A percentile compares a stretch with the other conserved stretches of the same genome.
These are phyloP conservation scores for Furcifer pardalis DNA, from an alignment of 2,797 vertebrate genomes.

Conservation along the genomic window DNA sequence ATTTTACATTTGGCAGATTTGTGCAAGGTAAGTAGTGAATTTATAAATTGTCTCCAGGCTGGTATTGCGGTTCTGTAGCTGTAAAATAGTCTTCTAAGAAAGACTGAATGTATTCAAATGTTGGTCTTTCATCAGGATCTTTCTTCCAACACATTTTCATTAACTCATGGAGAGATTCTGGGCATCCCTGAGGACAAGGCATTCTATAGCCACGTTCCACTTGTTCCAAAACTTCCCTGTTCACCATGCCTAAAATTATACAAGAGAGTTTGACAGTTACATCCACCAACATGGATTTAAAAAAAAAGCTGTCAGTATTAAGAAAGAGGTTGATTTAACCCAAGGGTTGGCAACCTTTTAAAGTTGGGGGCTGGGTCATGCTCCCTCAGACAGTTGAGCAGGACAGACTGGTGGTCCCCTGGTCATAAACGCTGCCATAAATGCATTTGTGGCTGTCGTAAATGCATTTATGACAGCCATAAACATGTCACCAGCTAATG, in stretches of 20 bases:
- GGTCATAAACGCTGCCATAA: too few relatives aligned
- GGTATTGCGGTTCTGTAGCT: slow-evolving; percentile 96
- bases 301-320: too few relatives aligned
- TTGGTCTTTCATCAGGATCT: slow-evolving; percentile 94
- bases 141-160: slow-evolving; percentile 98
- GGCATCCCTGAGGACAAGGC: slow-evolving; percentile 94
- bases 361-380: too few relatives aligned
- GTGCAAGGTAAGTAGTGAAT: slow-evolving; percentile 70
- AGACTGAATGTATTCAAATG: slow-evolving; percentile 95
- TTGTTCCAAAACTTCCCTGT: slow-evolving; percentile 94
- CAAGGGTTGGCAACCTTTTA: too few relatives aligned
- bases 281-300: slow-evolving; percentile 16
- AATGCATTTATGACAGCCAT: too few relatives aligned
- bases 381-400: too few relatives aligned
- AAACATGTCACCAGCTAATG: too few relatives aligned
- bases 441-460: too few relatives aligned
- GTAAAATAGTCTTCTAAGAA: slow-evolving; percentile 98
- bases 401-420: too few relatives aligned
- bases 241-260: slow-evolving; percentile 88
- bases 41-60: slow-evolving; percentile 96
- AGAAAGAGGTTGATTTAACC: too few relatives aligned
- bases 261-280: slow-evolving; percentile 36
- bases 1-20: slow-evolving; percentile 78
- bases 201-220: slow-evolving; percentile 95
- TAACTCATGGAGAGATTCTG: slow-evolving; percentile 93